Conservation (phyloP, 2,797 vertebrate species). For the Amazona finschi region DNA sequence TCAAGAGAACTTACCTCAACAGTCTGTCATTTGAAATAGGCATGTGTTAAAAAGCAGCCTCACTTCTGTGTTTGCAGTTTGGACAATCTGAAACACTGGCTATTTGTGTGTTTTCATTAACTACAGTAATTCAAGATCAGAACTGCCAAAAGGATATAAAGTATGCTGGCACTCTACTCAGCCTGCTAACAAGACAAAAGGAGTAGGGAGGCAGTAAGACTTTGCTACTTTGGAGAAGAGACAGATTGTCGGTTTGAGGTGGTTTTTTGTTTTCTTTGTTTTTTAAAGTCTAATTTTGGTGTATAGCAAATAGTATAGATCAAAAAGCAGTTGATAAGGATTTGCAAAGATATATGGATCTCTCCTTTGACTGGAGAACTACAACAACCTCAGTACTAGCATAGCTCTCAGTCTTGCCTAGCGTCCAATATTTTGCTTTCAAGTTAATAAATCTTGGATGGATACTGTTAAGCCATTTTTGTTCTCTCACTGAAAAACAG, state of each 20-base stretch:
- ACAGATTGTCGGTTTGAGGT: not conserved
- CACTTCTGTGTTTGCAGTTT: not conserved
- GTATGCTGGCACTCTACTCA: not conserved
- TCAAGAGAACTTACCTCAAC: not conserved
- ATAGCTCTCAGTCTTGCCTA: not conserved
- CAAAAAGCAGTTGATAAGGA: not conserved
- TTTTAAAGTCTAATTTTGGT: not conserved
- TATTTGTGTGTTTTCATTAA: not conserved
- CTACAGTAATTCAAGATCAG: not conserved
- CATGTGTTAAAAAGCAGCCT: not conserved
- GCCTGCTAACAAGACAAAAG: not conserved
- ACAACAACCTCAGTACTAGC: not conserved
- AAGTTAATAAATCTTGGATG: not conserved
- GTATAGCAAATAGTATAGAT: not conserved
- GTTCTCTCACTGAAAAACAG: not conserved
- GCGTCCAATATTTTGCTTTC: not conserved
- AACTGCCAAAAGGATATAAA: not conserved
- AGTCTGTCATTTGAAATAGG: not conserved
- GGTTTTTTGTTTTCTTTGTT: not conserved
- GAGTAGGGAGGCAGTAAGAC: not conserved
- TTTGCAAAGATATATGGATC: not conserved
- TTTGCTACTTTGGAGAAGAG: not conserved
- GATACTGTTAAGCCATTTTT: not conserved
- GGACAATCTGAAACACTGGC: not conserved
- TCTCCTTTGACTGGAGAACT: not conserved